A percentile compares a stretch with the other conserved stretches of the same genome.
phyloP scores from a whole-genome alignment of 2,888 invertebrate species.

The Meliscaeva auricollis region DNA sequence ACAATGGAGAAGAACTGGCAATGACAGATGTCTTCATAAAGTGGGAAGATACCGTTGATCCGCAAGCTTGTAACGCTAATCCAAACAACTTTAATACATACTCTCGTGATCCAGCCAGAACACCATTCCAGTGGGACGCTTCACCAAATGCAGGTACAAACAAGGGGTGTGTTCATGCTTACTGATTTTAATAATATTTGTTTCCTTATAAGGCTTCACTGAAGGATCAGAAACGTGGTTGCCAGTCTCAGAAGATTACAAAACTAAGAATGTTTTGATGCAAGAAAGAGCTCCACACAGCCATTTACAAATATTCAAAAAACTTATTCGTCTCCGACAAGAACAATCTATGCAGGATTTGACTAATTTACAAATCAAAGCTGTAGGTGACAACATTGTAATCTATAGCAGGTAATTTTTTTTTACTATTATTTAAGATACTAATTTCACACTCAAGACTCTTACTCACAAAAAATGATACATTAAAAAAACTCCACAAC shows the following conservation, averaged over 20 bases:
- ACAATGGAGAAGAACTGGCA: constrained; percentile 92
- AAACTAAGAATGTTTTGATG: constrained; percentile 86
- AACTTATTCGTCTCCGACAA: constrained; percentile 86
- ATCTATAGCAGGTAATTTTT: constrained; percentile 81
- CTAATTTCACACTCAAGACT: too few relatives aligned
- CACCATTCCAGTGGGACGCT: constrained; percentile 88
- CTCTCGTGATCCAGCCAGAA: constrained; percentile 86
- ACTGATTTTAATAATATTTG: neutral
- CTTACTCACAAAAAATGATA: too few relatives aligned
- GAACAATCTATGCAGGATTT: constrained; percentile 82
- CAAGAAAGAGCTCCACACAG: constrained; percentile 85
- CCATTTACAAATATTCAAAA: constrained; percentile 88
- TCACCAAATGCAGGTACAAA: constrained; percentile 82
- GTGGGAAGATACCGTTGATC: constrained; percentile 85
- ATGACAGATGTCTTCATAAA: constrained; percentile 85
- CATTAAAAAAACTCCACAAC: too few relatives aligned
- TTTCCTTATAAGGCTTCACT: constrained; percentile 79
- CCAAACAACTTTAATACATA: constrained; percentile 81
- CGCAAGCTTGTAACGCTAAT: constrained; percentile 85
- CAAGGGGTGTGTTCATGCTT: neutral
- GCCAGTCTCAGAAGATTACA: constrained; percentile 87
- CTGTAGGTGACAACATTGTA: constrained; percentile 80
- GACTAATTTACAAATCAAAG: constrained; percentile 79
- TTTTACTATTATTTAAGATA: neutral
- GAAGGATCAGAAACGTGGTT: constrained; percentile 86